Evolutionary conservation across 2,113 vertebrate species (phyloP), one percentile per base, ranked within the genome.

Genomic region (Prunella fulvescens): DNA sequence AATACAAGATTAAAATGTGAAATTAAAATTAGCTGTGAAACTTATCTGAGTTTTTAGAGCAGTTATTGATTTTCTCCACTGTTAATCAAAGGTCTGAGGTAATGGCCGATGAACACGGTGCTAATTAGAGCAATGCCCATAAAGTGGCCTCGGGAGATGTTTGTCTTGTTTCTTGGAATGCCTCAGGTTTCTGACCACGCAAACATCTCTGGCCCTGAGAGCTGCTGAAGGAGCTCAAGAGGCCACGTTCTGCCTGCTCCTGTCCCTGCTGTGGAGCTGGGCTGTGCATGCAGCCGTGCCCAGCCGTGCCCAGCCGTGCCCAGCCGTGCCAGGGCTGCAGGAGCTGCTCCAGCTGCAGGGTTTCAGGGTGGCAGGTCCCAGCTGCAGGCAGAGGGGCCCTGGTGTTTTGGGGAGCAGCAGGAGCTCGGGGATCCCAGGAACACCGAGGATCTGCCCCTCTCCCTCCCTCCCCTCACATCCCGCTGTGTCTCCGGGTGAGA

Each of bases 1-100:
- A 97, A 98, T 97, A 97, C 96, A 85, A 96, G 96, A 97, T 97
- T 97, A 97, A 97, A 97, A 98, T 82, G 97, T 96, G 97, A 98
- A 98, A 97, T 97, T 94, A 94, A 96, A 98, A 98, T 97, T 97
- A 97, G 86, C 95, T 33, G 29, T 83, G 93, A 92, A 97, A 97
- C 92, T 93, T 96, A 96, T 97, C 97, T 96, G 97, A 96, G 97
- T 96, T 97, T 97, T 96, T 88, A 65, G 95, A 94, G 83, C 61
- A 95, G 94, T 89, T 93, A 97, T 97, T 96, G 97, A 98, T 98
- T 98, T 93, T 91, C 91, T 95, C 88, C 96, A 66, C 93, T 76
- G 82, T 96, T 97, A 95, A 97, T 97, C 96, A 95, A 95, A 97
- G 97, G 96, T 95, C 97, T 80, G 94, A 92, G 61, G 95, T 95